Evolutionary conservation across 2,113 vertebrate species (phyloP).

Genomic region (Ammodytes dubius): DNA sequence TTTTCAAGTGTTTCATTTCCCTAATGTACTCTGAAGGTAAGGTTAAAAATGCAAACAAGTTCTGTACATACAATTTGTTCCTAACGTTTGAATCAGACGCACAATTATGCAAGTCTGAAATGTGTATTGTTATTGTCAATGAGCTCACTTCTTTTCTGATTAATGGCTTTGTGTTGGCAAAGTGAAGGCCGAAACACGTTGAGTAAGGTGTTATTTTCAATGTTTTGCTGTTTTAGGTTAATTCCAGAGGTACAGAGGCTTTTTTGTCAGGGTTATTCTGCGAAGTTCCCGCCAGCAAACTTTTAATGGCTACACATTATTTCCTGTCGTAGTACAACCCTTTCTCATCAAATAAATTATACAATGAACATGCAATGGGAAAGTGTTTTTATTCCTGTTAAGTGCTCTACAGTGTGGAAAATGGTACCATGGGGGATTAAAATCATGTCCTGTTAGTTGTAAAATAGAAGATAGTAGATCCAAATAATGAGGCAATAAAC

Average conservation of each 20-base stretch:
- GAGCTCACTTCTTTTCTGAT: conserved; percentile 9
- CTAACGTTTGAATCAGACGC: background rate
- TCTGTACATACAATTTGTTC: background rate
- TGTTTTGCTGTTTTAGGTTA: background rate
- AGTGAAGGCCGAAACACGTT: background rate
- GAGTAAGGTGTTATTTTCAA: conserved; percentile 10
- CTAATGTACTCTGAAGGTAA: conserved; percentile 16
- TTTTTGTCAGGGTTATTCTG: conserved; percentile 6
- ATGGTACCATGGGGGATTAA: conserved; percentile 2
- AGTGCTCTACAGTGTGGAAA: conserved; percentile 18
- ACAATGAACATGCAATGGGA: background rate
- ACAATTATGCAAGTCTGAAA: conserved; percentile 7
- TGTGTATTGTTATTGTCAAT: background rate
- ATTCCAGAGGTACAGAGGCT: background rate
- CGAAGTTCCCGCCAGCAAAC: conserved; percentile 32
- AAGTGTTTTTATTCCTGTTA: conserved; percentile 26
- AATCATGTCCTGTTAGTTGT: conserved; percentile 17
- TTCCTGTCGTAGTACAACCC: background rate
- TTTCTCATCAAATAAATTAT: conserved; percentile 47
- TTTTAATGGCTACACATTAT: conserved; percentile 48
- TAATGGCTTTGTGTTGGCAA: background rate
- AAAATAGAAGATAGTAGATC: conserved; percentile 44
- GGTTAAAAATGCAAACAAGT: background rate
- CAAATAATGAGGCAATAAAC: conserved; percentile 47
- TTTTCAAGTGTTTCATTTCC: conserved; percentile 31